phyloP scores from a whole-genome alignment of 2,113 vertebrate species.

The Pituophis catenifer region DNA sequence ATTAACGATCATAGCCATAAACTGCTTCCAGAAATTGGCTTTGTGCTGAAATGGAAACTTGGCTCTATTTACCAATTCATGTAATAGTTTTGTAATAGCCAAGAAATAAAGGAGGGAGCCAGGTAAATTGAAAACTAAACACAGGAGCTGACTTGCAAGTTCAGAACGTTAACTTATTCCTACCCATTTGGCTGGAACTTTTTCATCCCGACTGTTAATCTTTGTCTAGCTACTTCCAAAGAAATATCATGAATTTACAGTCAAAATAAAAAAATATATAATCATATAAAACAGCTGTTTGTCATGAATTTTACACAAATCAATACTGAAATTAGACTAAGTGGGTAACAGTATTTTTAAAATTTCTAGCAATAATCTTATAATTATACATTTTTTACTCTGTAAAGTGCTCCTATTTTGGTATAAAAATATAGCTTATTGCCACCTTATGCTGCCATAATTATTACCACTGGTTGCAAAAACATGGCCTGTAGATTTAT shows the following conservation, averaged over 20 bases:
- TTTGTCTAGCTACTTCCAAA: constrained; percentile 1
- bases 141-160: background rate
- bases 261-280: constrained; percentile 14
- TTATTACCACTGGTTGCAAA: constrained; percentile 35
- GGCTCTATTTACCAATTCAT: background rate
- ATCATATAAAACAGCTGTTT: constrained; percentile 15
- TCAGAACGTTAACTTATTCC: background rate
- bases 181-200: constrained; percentile 1
- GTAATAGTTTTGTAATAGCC: background rate
- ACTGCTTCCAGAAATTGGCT: constrained; percentile 6
- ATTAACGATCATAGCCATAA: background rate
- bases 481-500: constrained; percentile 23
- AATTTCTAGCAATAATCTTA: constrained; percentile 34
- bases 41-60: background rate
- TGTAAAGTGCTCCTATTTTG: constrained; percentile 29
- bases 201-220: background rate
- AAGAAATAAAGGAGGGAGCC: background rate
- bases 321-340: constrained; percentile 24
- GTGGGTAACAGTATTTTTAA: constrained; percentile 24
- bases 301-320: background rate
- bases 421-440: constrained; percentile 43
- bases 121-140: background rate
- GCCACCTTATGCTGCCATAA: constrained; percentile 35
- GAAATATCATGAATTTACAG: constrained; percentile 23
- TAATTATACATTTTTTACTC: constrained; percentile 26